phyloP scores from a whole-genome alignment of 2,797 vertebrate species.

The Lagorchestes hirsutus region DNA sequence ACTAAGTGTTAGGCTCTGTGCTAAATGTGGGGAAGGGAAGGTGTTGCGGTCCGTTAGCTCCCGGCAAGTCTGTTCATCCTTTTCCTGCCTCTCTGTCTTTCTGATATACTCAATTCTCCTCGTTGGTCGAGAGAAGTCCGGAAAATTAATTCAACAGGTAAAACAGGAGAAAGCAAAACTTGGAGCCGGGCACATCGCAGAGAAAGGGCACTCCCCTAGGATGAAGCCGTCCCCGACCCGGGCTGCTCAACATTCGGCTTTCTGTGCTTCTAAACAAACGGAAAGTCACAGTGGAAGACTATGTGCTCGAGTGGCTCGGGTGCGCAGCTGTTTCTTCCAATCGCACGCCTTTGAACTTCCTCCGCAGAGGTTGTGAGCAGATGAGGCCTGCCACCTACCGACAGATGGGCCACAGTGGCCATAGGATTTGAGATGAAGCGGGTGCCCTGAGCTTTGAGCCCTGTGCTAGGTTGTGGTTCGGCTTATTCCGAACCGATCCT shows the following conservation, averaged over 20 bases:
- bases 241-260: rapidly evolving
- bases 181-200: background rate
- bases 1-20: background rate
- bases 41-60: background rate
- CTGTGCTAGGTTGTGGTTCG: background rate
- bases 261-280: background rate
- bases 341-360: background rate
- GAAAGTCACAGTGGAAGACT: background rate
- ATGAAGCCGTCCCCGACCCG: background rate
- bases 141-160: background rate
- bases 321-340: background rate
- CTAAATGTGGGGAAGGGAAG: background rate
- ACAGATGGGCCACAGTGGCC: background rate
- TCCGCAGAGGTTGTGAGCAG: background rate
- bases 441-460: background rate
- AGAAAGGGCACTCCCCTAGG: background rate
- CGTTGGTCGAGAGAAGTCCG: background rate
- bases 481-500: background rate
- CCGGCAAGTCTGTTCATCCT: background rate
- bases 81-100: background rate
- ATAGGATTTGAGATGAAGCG: background rate
- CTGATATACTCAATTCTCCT: background rate
- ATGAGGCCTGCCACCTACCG: constrained; percentile 29
- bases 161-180: background rate
- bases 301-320: background rate